Percentiles rank a stretch among this genome's conserved stretches.
phyloP scores from a whole-genome alignment of 1,140 invertebrate genomes.

The Drosophila sucinea region DNA sequence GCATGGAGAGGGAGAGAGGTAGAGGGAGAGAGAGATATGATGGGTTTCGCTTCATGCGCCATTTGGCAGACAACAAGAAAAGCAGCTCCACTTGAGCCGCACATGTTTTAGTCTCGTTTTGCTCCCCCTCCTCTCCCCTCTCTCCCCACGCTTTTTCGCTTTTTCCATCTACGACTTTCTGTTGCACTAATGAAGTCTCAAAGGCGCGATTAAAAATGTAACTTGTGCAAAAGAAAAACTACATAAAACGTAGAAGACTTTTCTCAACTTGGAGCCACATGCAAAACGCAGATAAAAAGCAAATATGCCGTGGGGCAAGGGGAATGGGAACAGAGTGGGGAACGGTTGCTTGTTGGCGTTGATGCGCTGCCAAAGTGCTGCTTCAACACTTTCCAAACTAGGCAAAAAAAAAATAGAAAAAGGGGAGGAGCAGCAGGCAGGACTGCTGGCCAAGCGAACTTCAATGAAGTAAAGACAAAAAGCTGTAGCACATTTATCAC shows the following conservation, averaged over 20 bases:
- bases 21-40: slow-evolving; percentile 4
- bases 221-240: slow-evolving; percentile 64
- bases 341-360: slow-evolving; percentile 44
- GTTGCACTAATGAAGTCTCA: slow-evolving; percentile 79
- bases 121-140: slow-evolving; percentile 1
- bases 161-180: slow-evolving; percentile 26
- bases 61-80: slow-evolving; percentile 71
- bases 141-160: slow-evolving; percentile 2
- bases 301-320: slow-evolving; percentile 65
- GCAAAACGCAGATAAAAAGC: slow-evolving; percentile 78
- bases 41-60: slow-evolving; percentile 65
- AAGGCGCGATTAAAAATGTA: slow-evolving; percentile 82
- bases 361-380: slow-evolving; percentile 79
- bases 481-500: slow-evolving; percentile 81
- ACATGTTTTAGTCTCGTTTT: slow-evolving; percentile 59
- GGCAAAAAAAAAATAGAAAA: not conserved
- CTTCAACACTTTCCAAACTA: slow-evolving; percentile 71
- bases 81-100: slow-evolving; percentile 71
- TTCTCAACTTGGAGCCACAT: slow-evolving; percentile 44
- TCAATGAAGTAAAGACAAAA: slow-evolving; percentile 81
- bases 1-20: slow-evolving; percentile 27
- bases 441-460: slow-evolving; percentile 51
- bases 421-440: not conserved
- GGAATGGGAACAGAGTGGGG: not conserved
- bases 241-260: slow-evolving; percentile 38